Conservation (phyloP, 1,140 invertebrate species). For the Diuraphis noxia region DNA sequence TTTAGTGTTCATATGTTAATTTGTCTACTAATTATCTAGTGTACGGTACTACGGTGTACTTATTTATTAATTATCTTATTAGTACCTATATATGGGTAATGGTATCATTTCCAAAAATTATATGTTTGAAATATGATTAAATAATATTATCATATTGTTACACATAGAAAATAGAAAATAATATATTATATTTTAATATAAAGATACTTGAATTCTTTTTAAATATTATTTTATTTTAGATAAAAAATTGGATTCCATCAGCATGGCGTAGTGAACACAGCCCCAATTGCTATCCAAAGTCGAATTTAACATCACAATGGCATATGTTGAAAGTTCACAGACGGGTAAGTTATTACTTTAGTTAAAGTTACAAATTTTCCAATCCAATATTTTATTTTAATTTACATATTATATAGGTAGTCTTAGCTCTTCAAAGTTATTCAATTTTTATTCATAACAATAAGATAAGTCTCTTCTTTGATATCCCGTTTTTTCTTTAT, state of each 20-base stretch:
- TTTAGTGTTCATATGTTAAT: too few relatives aligned
- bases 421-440: not conserved
- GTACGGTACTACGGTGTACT: too few relatives aligned
- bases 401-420: not conserved
- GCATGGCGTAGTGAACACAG: not conserved
- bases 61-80: too few relatives aligned
- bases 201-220: not conserved
- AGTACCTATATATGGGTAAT: too few relatives aligned
- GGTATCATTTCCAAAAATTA: too few relatives aligned
- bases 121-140: not conserved
- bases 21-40: too few relatives aligned
- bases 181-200: not conserved
- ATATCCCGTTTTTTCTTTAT: not conserved
- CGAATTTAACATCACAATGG: not conserved
- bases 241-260: not conserved
- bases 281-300: not conserved
- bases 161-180: not conserved
- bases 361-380: not conserved
- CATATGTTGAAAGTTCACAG: not conserved
- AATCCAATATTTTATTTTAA: not conserved
- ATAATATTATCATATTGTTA: not conserved
- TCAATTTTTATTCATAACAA: not conserved
- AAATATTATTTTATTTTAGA: conserved; percentile 17
- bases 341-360: conserved; percentile 22
- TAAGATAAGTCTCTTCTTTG: not conserved